These are phyloP conservation scores for Drosophila prolongata DNA, from an alignment of 2,888 invertebrate species.

Conservation along the genomic window DNA sequence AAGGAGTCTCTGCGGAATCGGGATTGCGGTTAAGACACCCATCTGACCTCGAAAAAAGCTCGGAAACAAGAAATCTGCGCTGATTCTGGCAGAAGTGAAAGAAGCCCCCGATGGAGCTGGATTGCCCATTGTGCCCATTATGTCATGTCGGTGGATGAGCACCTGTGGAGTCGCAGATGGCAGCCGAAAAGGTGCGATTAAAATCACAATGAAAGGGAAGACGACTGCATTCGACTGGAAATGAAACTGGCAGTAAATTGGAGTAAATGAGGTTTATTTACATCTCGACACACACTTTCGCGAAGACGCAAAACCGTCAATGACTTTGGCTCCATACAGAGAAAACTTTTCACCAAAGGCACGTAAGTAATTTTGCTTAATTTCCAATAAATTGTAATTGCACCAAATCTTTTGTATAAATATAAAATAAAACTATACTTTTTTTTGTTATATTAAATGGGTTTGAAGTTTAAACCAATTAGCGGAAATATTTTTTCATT, in stretches of 20 bases:
- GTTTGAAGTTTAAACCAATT: no score
- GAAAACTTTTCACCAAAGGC: constrained; percentile 6
- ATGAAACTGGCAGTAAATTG: constrained; percentile 67
- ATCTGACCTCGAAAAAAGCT: constrained; percentile 40
- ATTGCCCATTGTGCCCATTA: constrained; percentile 53
- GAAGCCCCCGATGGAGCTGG: constrained; percentile 23
- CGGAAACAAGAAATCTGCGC: constrained; percentile 28
- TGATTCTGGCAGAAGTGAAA: constrained; percentile 48
- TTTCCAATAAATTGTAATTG: neutral
- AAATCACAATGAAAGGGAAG: constrained; percentile 32
- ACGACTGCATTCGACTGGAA: constrained; percentile 50
- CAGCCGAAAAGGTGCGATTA: constrained; percentile 17
- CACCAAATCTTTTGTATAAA: no score
- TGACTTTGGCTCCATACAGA: constrained; percentile 26
- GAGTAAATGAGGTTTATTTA: constrained; percentile 72
- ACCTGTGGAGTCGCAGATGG: constrained; percentile 26
- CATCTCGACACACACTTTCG: constrained; percentile 47
- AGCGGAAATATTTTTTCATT: no score
- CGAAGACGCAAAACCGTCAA: constrained; percentile 40
- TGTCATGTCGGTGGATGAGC: constrained; percentile 53
- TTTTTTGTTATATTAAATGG: no score
- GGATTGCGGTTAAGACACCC: constrained; percentile 17
- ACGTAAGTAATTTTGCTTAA: neutral
- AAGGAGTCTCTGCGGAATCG: constrained; percentile 3
- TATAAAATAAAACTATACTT: no score